These are phyloP conservation scores for Chrysemys picta DNA, from an alignment of 2,113 vertebrate species.

Conservation along the genomic window DNA sequence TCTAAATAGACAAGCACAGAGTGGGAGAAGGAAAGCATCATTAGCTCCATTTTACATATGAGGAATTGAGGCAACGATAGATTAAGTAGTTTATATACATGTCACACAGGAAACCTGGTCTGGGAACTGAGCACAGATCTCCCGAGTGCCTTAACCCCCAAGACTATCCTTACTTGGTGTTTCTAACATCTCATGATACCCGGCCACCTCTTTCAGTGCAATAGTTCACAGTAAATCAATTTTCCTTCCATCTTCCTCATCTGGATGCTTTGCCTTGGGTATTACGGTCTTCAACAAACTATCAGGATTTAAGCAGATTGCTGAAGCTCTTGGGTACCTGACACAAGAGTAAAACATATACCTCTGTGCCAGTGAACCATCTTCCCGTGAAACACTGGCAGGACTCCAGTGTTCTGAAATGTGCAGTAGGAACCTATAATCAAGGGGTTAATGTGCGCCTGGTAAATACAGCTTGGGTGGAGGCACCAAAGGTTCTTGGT, in stretches of 20 bases:
- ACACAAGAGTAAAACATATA: background rate
- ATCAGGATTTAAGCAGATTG: background rate
- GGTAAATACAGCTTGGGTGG: conserved; percentile 37
- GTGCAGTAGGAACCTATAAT: background rate
- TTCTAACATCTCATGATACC: background rate
- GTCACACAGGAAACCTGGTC: background rate
- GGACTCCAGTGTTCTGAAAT: no score
- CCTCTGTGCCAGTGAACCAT: rapidly evolving
- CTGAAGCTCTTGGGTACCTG: no score
- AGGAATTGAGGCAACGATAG: background rate
- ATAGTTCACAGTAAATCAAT: background rate
- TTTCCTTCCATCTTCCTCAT: background rate
- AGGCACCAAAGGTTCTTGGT: background rate
- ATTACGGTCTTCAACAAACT: background rate
- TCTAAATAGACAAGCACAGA: background rate
- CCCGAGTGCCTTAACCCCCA: background rate
- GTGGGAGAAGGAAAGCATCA: background rate
- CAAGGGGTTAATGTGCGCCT: background rate
- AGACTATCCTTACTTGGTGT: background rate
- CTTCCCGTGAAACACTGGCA: background rate
- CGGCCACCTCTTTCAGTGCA: background rate
- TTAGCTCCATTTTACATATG: background rate
- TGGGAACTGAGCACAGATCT: background rate
- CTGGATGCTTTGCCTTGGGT: background rate
- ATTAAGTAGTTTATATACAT: rapidly evolving